These are phyloP conservation scores for Pollenia angustigena DNA, from an alignment of 2,888 invertebrate species.

Conservation along the genomic window DNA sequence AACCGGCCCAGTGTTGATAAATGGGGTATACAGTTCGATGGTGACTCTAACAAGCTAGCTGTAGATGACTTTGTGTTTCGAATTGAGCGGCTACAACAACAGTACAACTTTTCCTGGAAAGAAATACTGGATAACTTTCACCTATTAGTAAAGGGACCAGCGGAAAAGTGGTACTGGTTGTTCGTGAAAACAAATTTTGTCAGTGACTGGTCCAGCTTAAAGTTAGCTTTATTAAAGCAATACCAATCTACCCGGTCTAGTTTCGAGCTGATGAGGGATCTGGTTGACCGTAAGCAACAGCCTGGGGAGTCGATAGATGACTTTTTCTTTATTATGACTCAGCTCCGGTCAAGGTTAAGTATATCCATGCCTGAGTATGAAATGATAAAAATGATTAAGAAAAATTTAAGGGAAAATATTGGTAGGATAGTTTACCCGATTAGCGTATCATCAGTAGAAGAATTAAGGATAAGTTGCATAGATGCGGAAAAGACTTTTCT, in stretches of 20 bases:
- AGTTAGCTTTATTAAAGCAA: background rate
- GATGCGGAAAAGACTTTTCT: slow-evolving; percentile 9
- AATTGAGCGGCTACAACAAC: background rate
- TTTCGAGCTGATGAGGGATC: slow-evolving; percentile 1
- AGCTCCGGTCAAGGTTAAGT: background rate
- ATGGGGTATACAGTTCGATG: slow-evolving; percentile 7
- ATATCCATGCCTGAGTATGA: background rate
- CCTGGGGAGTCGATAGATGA: background rate
- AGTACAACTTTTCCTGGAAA: background rate
- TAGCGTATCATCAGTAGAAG: background rate
- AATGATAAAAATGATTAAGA: background rate
- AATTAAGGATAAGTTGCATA: background rate
- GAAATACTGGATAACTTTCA: slow-evolving; percentile 1
- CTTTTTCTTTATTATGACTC: slow-evolving; percentile 1
- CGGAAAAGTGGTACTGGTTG: slow-evolving; percentile 1
- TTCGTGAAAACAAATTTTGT: background rate
- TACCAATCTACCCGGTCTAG: background rate
- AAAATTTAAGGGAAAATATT: background rate
- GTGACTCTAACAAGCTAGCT: background rate
- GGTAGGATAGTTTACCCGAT: background rate
- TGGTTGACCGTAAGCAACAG: background rate
- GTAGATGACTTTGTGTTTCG: background rate
- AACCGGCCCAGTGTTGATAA: background rate
- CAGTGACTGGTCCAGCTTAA: slow-evolving; percentile 4
- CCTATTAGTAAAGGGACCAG: background rate